Base-by-base conservation (phyloP, 2,888 invertebrate species). In the Allacma fusca region DNA sequence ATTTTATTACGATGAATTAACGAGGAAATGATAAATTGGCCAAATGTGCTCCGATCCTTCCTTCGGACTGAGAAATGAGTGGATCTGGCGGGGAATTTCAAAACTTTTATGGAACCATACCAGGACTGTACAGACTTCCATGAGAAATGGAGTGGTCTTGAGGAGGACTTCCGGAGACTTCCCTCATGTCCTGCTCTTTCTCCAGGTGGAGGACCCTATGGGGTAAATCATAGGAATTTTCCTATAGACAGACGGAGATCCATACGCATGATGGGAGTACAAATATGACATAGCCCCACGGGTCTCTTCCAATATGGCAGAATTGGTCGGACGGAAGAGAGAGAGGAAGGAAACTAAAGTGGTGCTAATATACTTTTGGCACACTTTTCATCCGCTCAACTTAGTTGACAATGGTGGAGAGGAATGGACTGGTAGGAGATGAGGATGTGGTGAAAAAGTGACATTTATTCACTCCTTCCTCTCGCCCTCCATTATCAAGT, bases 391-490 rank as follows among this genome's bases (percentile, higher is more conserved):
- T 72, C 34, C 34, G 43, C 40, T 28, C 68, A 34, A 69, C 50
- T 50, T 40, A n/a, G n/a, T 40, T 16, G 34, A 34, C 1, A 28
- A 57, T 28, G 62, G 62, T 72, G 16, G 16, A 67, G 67, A 34
- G 28, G 59, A 59, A 70, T 70, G 70, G 44, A 40, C 44, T 69
- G 26, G 70, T 21, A 70, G 70, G 40, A 67, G 26, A 70, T 28
- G 59, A 34, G 68, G 21, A 69, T 69, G 76, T 69, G 76, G 34
- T 59, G 76, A 69, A 69, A 69, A 69, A 69, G 76, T 70, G 76
- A 76, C 70, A 76, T 75, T 71, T 73, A 73, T 76, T 76, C 78
- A 62, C 77, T 72, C 74, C 44, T 29, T 69, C 69, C 40, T 43
- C 34, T 62, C 23, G 24, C 62, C 62, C 16, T 62, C 62, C 62